Percentiles rank a stretch among this genome's conserved stretches.
Evolutionary conservation across 2,113 vertebrate genomes (phyloP).

Genomic region (Monarcha castaneiventris): DNA sequence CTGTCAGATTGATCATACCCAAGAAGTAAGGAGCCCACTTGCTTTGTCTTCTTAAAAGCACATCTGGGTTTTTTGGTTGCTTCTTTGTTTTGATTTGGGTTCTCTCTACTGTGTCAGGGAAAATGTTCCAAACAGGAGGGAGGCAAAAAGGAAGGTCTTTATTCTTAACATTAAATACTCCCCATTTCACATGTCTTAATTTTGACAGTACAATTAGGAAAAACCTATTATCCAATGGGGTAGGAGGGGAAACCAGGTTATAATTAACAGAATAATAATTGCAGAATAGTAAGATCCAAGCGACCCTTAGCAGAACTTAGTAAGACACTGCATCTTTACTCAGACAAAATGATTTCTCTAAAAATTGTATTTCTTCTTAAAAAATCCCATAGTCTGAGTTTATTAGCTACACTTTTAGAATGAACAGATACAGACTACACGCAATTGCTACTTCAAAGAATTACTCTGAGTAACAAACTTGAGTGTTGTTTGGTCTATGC

Average conservation of each 20-base stretch:
- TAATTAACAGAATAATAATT: not conserved
- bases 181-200: not conserved
- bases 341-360: rapidly evolving
- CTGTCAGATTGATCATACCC: not conserved
- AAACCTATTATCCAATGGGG: not conserved
- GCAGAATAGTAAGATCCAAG: not conserved
- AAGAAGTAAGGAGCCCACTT: not conserved
- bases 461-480: not conserved
- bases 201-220: not conserved
- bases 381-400: not conserved
- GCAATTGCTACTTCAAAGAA: not conserved
- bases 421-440: not conserved
- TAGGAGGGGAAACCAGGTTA: rapidly evolving
- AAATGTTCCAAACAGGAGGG: not conserved
- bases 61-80: not conserved
- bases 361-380: not conserved
- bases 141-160: not conserved
- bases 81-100: not conserved
- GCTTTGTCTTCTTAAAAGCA: not conserved
- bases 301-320: not conserved
- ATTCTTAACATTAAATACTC: not conserved
- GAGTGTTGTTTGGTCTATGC: slow-evolving; percentile 14
- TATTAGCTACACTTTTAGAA: not conserved
- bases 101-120: not conserved
- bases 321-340: not conserved